A percentile compares a stretch with the other conserved stretches of the same genome.
Conservation (phyloP, 2,888 invertebrate genomes). For the Lepidochrysops patricia region DNA sequence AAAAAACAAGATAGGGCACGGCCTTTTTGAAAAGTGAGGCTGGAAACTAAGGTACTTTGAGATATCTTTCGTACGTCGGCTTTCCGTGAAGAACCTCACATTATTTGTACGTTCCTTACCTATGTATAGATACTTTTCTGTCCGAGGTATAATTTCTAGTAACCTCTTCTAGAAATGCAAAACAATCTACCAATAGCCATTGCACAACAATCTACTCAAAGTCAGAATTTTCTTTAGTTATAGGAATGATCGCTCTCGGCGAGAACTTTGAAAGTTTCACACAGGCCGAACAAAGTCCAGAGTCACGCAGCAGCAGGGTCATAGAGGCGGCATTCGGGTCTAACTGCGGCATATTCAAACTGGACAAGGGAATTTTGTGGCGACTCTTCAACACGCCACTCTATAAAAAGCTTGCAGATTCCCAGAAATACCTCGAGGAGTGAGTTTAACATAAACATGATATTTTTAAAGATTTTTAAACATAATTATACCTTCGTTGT, state of each 20-base stretch:
- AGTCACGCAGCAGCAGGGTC: constrained; percentile 79
- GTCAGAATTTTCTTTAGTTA: constrained; percentile 74
- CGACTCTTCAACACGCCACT: constrained; percentile 80
- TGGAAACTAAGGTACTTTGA: too few species aligned
- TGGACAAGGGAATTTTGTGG: constrained; percentile 85
- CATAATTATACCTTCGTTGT: too few species aligned
- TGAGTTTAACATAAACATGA: constrained; percentile 26
- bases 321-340: constrained; percentile 83
- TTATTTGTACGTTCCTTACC: too few species aligned
- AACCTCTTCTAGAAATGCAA: too few species aligned
- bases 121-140: too few species aligned
- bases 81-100: too few species aligned
- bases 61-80: too few species aligned
- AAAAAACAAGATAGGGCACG: too few species aligned
- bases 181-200: too few species aligned
- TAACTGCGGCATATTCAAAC: constrained; percentile 79
- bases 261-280: constrained; percentile 80
- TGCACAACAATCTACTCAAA: not conserved
- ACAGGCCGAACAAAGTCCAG: constrained; percentile 65
- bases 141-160: too few species aligned
- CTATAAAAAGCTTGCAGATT: constrained; percentile 78
- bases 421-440: constrained; percentile 83
- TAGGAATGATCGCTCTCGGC: constrained; percentile 82
- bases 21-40: too few species aligned
- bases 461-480: too few species aligned